Evolutionary conservation across 2,113 vertebrate species (phyloP), one percentile per base, ranked within the genome.

Genomic region (Phaethornis superciliosus): DNA sequence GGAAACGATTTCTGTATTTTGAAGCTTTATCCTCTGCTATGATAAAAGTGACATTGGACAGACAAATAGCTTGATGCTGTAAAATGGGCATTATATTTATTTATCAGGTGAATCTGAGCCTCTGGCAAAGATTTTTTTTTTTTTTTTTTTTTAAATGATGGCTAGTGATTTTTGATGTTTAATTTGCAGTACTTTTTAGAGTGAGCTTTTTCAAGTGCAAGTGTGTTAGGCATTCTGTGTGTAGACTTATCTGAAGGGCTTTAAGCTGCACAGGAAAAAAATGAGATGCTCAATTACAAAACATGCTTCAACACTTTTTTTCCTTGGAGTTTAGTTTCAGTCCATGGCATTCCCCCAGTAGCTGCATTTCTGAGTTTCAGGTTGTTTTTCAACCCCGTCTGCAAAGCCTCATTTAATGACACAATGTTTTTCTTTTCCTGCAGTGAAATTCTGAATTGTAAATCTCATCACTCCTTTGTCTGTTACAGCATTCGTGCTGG

Each of bases 281-380:
- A 28, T 32, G 81, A 87, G 75, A 40, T 47, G 44, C 26, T 24
- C 81, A 91, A 91, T 91, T 92, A 91, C 46, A 55, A 76, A 92
- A 71, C 81, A 84, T 72, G 84, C 91, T 92, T 89, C 70, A 92
- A 63, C 85, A 91, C 55, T 46, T 89, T 87, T 87, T 40, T 85
- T 85, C 70, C 67, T 76, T 85, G 68, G 81, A 84, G 56, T 92
- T 95, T 90, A n/a, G 81, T 87, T 96, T 94, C 78, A 89, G 84
- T 91, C 81, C 65, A 33, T 59, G 78, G 78, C 46, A 44, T 87
- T 92, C 46, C 58, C 32, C 58, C 54, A 62, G 86, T 7, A 75
- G 81, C 12, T 46, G 27, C 6, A 7, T 62, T 49, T 65, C 47
- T 40, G 84, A 75, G 44, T 49, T 90, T 84, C 65, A 32, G 21